A percentile compares a stretch with the other conserved stretches of the same genome.
Conservation (phyloP, 2,113 vertebrate species). For the Indri indri region DNA sequence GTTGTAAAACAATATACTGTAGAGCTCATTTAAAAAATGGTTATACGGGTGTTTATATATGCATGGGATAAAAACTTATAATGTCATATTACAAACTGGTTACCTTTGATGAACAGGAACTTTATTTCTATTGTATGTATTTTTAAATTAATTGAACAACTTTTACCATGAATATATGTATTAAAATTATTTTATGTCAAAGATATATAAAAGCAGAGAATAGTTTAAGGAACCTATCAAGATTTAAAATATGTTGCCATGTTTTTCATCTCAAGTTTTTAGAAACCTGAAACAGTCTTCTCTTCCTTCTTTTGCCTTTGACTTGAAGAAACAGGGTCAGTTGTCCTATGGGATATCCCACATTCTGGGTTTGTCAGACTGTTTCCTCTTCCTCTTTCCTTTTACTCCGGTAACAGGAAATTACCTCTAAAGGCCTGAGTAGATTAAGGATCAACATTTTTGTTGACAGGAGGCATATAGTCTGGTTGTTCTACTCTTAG, state of each 20-base stretch:
- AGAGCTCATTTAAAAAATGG: background rate
- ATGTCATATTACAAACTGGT: background rate
- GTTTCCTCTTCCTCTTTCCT: background rate
- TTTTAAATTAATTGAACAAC: background rate
- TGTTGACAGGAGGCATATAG: background rate
- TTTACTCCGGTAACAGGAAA: background rate
- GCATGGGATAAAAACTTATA: background rate
- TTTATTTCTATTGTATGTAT: background rate
- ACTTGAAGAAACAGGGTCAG: background rate
- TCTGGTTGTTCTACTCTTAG: background rate
- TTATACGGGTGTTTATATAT: background rate
- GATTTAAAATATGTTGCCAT: background rate
- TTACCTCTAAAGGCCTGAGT: background rate
- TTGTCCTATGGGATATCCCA: background rate
- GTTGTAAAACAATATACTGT: background rate
- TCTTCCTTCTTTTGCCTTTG: background rate
- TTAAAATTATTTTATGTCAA: background rate
- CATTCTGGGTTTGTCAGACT: background rate
- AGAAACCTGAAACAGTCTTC: background rate
- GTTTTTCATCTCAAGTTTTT: background rate
- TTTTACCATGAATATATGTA: background rate
- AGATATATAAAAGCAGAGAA: constrained; percentile 1
- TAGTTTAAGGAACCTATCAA: background rate
- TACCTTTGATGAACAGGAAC: background rate
- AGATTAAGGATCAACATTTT: constrained; percentile 2